Conservation (phyloP, 1,140 invertebrate genomes). For the Chlorops oryzae region DNA sequence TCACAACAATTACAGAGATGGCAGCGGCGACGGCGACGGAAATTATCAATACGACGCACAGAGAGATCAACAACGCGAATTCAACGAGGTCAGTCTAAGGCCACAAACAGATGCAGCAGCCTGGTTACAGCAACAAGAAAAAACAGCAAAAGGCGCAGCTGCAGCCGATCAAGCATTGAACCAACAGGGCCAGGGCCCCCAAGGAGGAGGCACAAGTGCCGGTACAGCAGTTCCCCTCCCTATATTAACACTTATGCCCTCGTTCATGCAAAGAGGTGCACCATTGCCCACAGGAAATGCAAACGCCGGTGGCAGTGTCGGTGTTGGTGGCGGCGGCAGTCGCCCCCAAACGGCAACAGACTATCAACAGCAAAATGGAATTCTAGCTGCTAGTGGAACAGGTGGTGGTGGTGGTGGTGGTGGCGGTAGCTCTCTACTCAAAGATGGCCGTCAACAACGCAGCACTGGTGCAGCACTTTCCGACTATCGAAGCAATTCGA, state of each 20-base stretch:
- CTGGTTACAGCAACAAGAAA: slow-evolving; percentile 45
- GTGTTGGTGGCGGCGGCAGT: slow-evolving; percentile 10
- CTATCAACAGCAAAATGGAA: slow-evolving; percentile 49
- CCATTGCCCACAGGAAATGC: slow-evolving; percentile 51
- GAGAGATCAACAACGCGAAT: slow-evolving; percentile 13
- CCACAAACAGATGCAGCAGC: slow-evolving; percentile 43
- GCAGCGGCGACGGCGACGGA: slow-evolving; percentile 13
- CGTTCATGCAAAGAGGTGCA: slow-evolving; percentile 43
- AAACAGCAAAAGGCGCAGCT: slow-evolving; percentile 45
- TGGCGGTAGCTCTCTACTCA: no score
- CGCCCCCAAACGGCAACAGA: slow-evolving; percentile 17
- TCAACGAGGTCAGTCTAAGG: slow-evolving; percentile 40
- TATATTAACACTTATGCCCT: slow-evolving; percentile 44
- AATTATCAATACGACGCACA: slow-evolving; percentile 9
- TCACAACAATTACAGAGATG: slow-evolving; percentile 19
- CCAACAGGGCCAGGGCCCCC: slow-evolving; percentile 50
- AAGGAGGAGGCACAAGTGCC: slow-evolving; percentile 18
- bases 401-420: slow-evolving; percentile 38
- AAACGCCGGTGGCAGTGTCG: neutral
- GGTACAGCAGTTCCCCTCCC: slow-evolving; percentile 51
- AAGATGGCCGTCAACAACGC: slow-evolving; percentile 9
- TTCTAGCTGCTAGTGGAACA: slow-evolving; percentile 35
- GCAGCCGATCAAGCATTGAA: slow-evolving; percentile 43
- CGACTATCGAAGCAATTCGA: slow-evolving; percentile 16
- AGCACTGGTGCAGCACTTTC: no score